A percentile compares a stretch with the other conserved stretches of the same genome.
Conservation (phyloP, 2,113 vertebrate genomes). For the Perca schrenkii region DNA sequence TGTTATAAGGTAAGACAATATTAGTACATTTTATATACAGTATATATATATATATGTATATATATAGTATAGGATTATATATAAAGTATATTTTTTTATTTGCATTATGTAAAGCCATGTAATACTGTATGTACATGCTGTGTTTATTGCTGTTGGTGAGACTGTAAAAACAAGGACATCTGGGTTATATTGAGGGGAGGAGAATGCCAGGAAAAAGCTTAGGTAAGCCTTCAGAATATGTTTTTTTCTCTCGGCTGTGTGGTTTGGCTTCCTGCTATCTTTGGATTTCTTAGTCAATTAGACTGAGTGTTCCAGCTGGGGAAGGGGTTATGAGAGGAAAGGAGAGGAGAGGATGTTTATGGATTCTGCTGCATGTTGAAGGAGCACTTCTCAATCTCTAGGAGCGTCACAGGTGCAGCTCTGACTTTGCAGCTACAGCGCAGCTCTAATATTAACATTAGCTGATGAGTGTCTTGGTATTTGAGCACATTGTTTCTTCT, state of each 20-base stretch:
- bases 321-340: constrained; percentile 20
- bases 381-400: constrained; percentile 29
- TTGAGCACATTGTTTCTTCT: constrained; percentile 6
- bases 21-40: no score
- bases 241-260: constrained; percentile 8
- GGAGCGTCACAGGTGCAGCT: constrained; percentile 54
- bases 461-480: constrained; percentile 23
- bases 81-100: background rate
- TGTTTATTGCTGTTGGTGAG: constrained; percentile 4
- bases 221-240: constrained; percentile 40
- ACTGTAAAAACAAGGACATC: constrained; percentile 29
- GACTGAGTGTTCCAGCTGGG: constrained; percentile 53
- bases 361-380: constrained; percentile 43
- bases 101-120: background rate
- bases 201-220: constrained; percentile 40
- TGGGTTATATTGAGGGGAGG: constrained; percentile 5
- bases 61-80: no score
- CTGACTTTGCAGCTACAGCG: constrained; percentile 29
- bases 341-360: constrained; percentile 29
- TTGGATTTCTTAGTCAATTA: constrained; percentile 64
- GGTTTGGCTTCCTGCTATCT: constrained; percentile 54
- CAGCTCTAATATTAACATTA: constrained; percentile 29
- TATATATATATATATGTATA: no score
- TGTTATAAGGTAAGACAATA: background rate
- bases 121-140: background rate